Base-by-base conservation (phyloP, 1,140 invertebrate genomes). In the Drosophila ogumai region DNA sequence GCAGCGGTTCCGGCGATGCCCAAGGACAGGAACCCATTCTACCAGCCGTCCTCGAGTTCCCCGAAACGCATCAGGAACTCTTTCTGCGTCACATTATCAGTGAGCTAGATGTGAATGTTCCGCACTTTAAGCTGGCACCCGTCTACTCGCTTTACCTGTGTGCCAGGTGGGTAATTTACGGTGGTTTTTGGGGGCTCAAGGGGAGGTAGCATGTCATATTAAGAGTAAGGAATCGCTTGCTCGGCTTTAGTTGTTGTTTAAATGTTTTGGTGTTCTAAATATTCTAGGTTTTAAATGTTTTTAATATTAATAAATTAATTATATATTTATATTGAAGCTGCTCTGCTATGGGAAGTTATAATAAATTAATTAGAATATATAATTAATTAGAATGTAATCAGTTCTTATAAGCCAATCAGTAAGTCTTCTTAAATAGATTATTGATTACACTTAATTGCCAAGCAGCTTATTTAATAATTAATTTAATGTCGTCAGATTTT, bases 121-220 rank as follows among this genome's bases (percentile, higher is more conserved):
- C 96, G 19, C 96, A 96, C 60, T 97, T 97, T 93, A 97, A 97
- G 92, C 94, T 99, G 44, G 97, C 98, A 2, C 98, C 98, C 1
- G 98, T 98, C 6, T 99, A 99, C 92, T 97, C 98, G 0, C 94
- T 99, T 3, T 99, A 99, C 93, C 94, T 99, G 88, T 98, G 97
- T 74, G 97, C 97, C 43, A 95, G 94, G 94, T 95, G 82, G 57
- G 77, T 91, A 58, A 69, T 13, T 22, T 15, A 8, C 5, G 4
- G 7, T 38, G 34, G n/a, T 25, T 28, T n/a, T 5, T 10, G 17
- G 64, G 32, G 3, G 1, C 13, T 52, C 3, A 28, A 28, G 10
- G 38, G 38, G 64, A 15, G 12, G 1, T 22, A 40, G 61, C 61
- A 65, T 65, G 61, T 12, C 28, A 22, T 3, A 22, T 34, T 22